These are phyloP conservation scores for Myiozetetes cayanensis DNA, from an alignment of 2,113 vertebrate species.

Conservation along the genomic window DNA sequence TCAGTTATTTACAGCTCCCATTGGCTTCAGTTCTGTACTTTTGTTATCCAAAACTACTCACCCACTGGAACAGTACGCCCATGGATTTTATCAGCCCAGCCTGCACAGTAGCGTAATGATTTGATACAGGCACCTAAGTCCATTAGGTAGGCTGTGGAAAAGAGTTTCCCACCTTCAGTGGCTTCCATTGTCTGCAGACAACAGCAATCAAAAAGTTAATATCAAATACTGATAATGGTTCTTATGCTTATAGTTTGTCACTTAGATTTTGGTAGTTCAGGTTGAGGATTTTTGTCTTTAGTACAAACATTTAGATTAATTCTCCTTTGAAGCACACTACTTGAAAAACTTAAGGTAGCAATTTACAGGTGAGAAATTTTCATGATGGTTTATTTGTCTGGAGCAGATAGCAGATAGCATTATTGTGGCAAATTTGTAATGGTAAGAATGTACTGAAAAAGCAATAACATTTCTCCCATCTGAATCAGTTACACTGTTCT, in stretches of 20 bases:
- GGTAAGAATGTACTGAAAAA: neutral
- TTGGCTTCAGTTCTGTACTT: neutral
- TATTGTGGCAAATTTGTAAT: neutral
- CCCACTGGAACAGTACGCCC: slow-evolving; percentile 85
- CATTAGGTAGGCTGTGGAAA: slow-evolving; percentile 77
- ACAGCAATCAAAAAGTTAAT: neutral
- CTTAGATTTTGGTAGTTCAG: neutral
- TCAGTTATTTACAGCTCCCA: neutral
- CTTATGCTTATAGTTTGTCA: neutral
- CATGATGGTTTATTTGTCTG: neutral
- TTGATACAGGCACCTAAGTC: slow-evolving; percentile 83
- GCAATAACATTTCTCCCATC: neutral
- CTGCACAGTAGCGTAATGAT: slow-evolving; percentile 83
- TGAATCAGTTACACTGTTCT: neutral
- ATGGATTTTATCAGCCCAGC: slow-evolving; percentile 90
- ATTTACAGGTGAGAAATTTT: neutral
- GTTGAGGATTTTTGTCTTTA: neutral
- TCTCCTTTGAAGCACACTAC: neutral
- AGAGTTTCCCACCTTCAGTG: slow-evolving; percentile 85
- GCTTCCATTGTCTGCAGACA: slow-evolving; percentile 82
- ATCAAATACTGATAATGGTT: neutral
- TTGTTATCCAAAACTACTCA: slow-evolving; percentile 50
- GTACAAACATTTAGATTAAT: neutral
- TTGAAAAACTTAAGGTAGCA: neutral
- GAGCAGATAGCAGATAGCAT: neutral